Evolutionary conservation across 2,113 vertebrate genomes (phyloP).

Genomic region (Eptatretus burgeri): DNA sequence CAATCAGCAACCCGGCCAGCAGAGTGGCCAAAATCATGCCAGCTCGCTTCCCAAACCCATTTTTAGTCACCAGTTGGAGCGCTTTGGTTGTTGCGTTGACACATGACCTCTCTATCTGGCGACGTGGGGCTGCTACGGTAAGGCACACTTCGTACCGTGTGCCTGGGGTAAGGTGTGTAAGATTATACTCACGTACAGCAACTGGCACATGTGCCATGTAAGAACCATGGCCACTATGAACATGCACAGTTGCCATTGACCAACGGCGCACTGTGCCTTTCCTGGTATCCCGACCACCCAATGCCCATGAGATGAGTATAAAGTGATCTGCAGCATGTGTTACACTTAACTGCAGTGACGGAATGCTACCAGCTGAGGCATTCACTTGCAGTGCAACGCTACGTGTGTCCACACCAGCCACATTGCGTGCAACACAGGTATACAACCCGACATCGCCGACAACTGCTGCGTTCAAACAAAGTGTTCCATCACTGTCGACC

Average conservation of each 20-base stretch:
- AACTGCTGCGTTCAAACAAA: slow-evolving; percentile 36
- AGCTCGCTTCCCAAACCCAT: slow-evolving; percentile 17
- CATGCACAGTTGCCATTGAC: slow-evolving; percentile 29
- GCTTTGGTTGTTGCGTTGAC: slow-evolving; percentile 32
- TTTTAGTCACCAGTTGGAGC: slow-evolving; percentile 21
- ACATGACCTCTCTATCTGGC: slow-evolving; percentile 23
- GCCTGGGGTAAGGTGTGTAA: slow-evolving; percentile 31
- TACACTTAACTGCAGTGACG: no score
- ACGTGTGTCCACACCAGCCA: slow-evolving; percentile 52
- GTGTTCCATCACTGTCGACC: slow-evolving; percentile 43
- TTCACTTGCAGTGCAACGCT: slow-evolving; percentile 36
- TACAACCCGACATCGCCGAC: slow-evolving; percentile 38
- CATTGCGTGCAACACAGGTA: slow-evolving; percentile 75
- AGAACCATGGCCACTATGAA: slow-evolving; percentile 32
- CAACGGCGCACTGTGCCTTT: slow-evolving; percentile 11
- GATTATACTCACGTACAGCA: slow-evolving; percentile 32
- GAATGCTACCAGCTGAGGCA: slow-evolving; percentile 7
- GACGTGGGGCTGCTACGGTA: slow-evolving; percentile 16
- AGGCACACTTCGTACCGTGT: slow-evolving; percentile 30
- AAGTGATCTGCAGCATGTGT: no score
- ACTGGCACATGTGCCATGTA: slow-evolving; percentile 29
- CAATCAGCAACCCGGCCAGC: slow-evolving; percentile 29
- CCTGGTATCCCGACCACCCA: no score
- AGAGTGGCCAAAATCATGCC: slow-evolving; percentile 26
- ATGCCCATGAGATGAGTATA: no score